Evolutionary conservation across 2,797 vertebrate genomes (phyloP).

Genomic region (Melanotaenia maccullochi): DNA sequence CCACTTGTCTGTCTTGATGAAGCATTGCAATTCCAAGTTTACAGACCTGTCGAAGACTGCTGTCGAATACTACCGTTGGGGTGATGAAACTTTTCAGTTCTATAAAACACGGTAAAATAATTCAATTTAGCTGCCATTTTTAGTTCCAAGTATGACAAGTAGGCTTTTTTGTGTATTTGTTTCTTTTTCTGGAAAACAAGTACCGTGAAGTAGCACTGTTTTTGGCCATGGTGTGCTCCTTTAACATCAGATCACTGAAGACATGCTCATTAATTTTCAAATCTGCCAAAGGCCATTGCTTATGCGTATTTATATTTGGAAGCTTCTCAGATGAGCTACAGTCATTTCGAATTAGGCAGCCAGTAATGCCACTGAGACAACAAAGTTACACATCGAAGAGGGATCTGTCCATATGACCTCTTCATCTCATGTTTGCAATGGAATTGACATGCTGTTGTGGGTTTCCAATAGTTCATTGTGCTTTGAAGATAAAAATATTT

Average conservation of each 20-base stretch:
- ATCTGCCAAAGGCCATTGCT: slow-evolving; percentile 15
- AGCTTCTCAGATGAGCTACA: slow-evolving; percentile 31
- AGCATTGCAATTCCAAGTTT: slow-evolving; percentile 3
- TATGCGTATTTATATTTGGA: slow-evolving; percentile 44
- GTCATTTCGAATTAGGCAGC: slow-evolving; percentile 38
- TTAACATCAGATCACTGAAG: slow-evolving; percentile 18
- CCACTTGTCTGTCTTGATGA: not conserved
- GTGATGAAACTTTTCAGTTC: slow-evolving; percentile 8
- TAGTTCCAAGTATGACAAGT: slow-evolving; percentile 15
- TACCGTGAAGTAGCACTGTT: slow-evolving; percentile 1
- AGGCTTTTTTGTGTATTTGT: not conserved
- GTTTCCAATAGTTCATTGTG: slow-evolving; percentile 23
- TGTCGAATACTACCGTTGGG: not conserved
- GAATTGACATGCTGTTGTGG: slow-evolving; percentile 24
- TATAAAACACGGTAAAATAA: slow-evolving; percentile 7
- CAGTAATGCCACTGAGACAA: slow-evolving; percentile 19
- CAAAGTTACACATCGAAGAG: slow-evolving; percentile 37
- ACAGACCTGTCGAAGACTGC: slow-evolving; percentile 13
- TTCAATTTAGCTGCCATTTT: slow-evolving; percentile 12
- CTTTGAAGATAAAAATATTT: slow-evolving; percentile 64
- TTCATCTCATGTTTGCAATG: slow-evolving; percentile 32
- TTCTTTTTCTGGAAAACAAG: slow-evolving; percentile 4
- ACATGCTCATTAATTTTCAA: slow-evolving; percentile 28
- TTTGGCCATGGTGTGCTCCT: not conserved
- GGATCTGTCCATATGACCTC: slow-evolving; percentile 40